Conservation (phyloP, 2,113 vertebrate genomes). For the Elgaria multicarinata region DNA sequence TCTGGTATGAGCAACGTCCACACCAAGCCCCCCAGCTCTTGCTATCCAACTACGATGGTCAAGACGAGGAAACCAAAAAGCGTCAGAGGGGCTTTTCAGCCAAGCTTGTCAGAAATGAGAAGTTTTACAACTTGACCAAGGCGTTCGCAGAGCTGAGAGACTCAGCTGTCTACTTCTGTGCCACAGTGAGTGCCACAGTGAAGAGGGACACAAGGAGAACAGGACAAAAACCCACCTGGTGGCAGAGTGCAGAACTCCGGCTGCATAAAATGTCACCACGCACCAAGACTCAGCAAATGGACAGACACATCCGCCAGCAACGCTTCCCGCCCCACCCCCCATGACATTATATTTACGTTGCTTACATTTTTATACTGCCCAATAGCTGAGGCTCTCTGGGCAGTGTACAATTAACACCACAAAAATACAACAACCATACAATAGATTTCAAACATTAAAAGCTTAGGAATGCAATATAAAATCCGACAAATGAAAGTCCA, state of each 20-base stretch:
- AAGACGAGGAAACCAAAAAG: neutral
- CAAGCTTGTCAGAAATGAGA: neutral
- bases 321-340: too few species aligned
- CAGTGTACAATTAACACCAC: too few species aligned
- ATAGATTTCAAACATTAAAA: too few species aligned
- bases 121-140: slow-evolving; percentile 27
- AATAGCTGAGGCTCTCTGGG: too few species aligned
- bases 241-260: neutral
- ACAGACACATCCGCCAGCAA: neutral
- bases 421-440: too few species aligned
- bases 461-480: too few species aligned
- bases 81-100: neutral
- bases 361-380: too few species aligned
- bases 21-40: slow-evolving; percentile 3
- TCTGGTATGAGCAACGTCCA: slow-evolving; percentile 36
- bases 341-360: too few species aligned
- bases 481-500: too few species aligned
- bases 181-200: neutral
- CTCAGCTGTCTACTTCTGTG: slow-evolving; percentile 48
- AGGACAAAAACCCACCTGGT: slow-evolving; percentile 5
- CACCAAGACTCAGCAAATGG: neutral
- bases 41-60: neutral
- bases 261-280: neutral
- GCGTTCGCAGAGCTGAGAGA: neutral
- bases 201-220: neutral